These are phyloP conservation scores for Hofmannophila pseudospretella DNA, from an alignment of 2,888 invertebrate genomes.

Conservation along the genomic window DNA sequence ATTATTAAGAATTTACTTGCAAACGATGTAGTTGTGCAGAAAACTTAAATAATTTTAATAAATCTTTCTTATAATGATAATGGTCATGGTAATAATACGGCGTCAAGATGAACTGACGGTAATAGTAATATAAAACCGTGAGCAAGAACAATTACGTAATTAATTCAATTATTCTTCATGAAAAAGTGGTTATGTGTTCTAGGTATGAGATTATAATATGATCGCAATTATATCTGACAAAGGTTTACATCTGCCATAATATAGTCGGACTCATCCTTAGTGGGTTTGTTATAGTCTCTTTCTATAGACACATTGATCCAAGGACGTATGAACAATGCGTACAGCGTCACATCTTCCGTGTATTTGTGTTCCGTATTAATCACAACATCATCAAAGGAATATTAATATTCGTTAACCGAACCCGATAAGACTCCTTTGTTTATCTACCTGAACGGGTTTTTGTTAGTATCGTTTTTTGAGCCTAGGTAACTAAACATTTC, in stretches of 20 bases:
- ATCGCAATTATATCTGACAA: conserved; percentile 27
- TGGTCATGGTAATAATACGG: too few species aligned
- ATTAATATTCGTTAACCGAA: conserved; percentile 57
- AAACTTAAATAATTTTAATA: too few species aligned
- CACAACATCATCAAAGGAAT: conserved; percentile 57
- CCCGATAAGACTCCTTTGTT: conserved; percentile 42
- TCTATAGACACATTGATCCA: conserved; percentile 35
- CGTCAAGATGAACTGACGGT: background rate
- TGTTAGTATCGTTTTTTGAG: conserved; percentile 30
- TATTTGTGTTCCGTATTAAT: conserved; percentile 63
- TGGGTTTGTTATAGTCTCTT: conserved; percentile 12
- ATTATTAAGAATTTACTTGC: too few species aligned
- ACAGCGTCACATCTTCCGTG: conserved; percentile 58
- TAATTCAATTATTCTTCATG: conserved; percentile 37
- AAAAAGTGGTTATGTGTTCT: conserved; percentile 36
- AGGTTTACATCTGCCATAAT: conserved; percentile 9
- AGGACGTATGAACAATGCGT: conserved; percentile 63
- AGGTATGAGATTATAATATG: conserved; percentile 24
- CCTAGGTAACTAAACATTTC: conserved; percentile 25
- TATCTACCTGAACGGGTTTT: conserved; percentile 32
- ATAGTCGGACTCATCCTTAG: conserved; percentile 14
- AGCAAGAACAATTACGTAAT: conserved; percentile 35
- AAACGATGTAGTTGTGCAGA: too few species aligned
- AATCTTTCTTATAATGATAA: too few species aligned
- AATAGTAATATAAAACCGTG: conserved; percentile 21